phyloP scores from a whole-genome alignment of 1,140 invertebrate genomes.

The Caerostris extrusa region DNA sequence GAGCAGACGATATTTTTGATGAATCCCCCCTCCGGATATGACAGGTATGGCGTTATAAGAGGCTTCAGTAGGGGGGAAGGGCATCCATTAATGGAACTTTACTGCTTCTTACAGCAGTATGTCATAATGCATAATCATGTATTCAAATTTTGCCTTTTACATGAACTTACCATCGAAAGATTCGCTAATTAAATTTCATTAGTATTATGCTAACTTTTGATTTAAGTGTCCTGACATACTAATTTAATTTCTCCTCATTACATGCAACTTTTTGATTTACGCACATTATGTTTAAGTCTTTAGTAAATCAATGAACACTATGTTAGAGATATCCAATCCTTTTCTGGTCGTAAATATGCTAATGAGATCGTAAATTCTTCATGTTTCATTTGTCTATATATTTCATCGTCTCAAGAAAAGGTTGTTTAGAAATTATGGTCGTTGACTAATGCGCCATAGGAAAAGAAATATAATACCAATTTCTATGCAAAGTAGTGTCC shows the following conservation, averaged over 20 bases:
- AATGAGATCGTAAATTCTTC: not conserved
- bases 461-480: not conserved
- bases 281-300: not conserved
- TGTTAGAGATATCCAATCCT: not conserved
- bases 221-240: not conserved
- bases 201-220: not conserved
- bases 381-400: not conserved
- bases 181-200: not conserved
- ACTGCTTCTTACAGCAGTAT: not conserved
- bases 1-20: not conserved
- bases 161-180: not conserved
- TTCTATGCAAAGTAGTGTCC: not conserved
- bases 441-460: not conserved
- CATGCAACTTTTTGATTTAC: not conserved
- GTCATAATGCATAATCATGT: not conserved
- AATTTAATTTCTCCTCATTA: constrained; percentile 4
- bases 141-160: not conserved
- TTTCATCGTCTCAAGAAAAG: not conserved
- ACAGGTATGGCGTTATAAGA: not conserved
- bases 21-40: not conserved
- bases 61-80: not conserved
- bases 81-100: too few relatives aligned
- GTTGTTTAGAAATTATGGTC: not conserved
- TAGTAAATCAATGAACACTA: not conserved
- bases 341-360: not conserved